Conservation (phyloP, 2,113 vertebrate species). For the Siniperca knerii region DNA sequence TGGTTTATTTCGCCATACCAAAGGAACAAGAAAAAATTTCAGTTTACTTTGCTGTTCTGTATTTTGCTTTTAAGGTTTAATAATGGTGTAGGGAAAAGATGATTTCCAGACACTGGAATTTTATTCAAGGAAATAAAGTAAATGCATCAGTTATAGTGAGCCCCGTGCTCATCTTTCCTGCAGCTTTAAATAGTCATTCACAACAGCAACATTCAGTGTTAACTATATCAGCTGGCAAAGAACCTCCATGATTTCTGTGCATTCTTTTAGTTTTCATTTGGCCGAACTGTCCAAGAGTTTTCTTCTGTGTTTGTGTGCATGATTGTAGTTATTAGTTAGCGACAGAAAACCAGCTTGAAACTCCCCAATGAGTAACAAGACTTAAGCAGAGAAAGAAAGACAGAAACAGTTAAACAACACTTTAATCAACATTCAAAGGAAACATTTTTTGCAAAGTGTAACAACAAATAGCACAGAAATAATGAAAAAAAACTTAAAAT, state of each 20-base stretch:
- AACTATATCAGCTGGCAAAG: not conserved
- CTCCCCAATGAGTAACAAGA: too few relatives aligned
- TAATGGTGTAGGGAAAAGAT: not conserved
- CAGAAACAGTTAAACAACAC: not conserved
- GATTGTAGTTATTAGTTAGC: not conserved
- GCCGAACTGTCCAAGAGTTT: not conserved
- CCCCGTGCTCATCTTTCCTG: too few relatives aligned
- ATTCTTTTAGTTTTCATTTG: not conserved
- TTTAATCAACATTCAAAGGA: not conserved
- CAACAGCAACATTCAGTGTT: too few relatives aligned
- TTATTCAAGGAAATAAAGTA: not conserved
- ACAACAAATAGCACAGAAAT: too few relatives aligned
- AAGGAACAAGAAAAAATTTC: too few relatives aligned
- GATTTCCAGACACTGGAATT: not conserved
- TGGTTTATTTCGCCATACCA: constrained; percentile 13
- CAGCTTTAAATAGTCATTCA: too few relatives aligned
- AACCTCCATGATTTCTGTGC: not conserved
- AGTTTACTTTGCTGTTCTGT: too few relatives aligned
- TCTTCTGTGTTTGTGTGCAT: not conserved
- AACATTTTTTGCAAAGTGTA: too few relatives aligned
- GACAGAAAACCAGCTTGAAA: not conserved
- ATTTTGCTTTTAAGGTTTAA: too few relatives aligned
- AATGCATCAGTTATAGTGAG: not conserved
- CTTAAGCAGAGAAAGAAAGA: too few relatives aligned
- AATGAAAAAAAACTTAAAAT: too few relatives aligned